Base-by-base conservation (phyloP, 2,113 vertebrate species). In the Formicarius rufipectus region DNA sequence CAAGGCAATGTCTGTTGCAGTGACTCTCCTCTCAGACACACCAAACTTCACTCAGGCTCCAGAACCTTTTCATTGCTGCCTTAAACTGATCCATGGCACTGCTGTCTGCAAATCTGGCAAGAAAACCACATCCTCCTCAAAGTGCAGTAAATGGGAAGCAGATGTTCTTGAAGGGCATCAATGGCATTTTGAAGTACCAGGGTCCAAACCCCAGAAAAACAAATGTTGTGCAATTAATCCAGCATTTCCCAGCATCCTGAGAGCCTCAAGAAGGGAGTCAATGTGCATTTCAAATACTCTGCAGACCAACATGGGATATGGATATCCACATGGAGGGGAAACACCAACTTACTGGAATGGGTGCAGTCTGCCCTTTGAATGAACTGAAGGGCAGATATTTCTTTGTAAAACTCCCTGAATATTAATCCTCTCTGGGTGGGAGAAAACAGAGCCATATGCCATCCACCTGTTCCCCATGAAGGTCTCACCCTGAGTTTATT, bases 371-470 rank as follows among this genome's bases (percentile, higher is more conserved):
- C 20, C 89, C 90, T 81, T 42, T 47, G 64, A 45, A 76, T 73
- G 84, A 96, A 94, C 87, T 39, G n/a, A 93, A 62, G 91, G 24
- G 4, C 35, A 78, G 76, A 6, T 64, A 83, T 73, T 72, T 88
- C 47, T 94, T 94, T 90, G 73, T 55, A 24, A 80, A 49, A 84
- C 20, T 87, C 63, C 25, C 49, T 96, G 84, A 94, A 96, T 96
- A 97, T 96, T 96, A 87, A 96, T 84, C 15, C 75, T 84, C 24
- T 37, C 64, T 55, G 81, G n/a, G 52, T 93, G 49, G 67, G 93
- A 92, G 12, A 89, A 84, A 87, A 37, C 60, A 17, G 55, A 94
- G 24, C 84, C 84, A 50, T 95, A 93, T 89, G 85, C 67, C 78
- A 76, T 50, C 92, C 96, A 97, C 71, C 96, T 97, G 96, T 16